Conservation (phyloP, 1,140 invertebrate genomes). For the Pseudoatta argentina region DNA sequence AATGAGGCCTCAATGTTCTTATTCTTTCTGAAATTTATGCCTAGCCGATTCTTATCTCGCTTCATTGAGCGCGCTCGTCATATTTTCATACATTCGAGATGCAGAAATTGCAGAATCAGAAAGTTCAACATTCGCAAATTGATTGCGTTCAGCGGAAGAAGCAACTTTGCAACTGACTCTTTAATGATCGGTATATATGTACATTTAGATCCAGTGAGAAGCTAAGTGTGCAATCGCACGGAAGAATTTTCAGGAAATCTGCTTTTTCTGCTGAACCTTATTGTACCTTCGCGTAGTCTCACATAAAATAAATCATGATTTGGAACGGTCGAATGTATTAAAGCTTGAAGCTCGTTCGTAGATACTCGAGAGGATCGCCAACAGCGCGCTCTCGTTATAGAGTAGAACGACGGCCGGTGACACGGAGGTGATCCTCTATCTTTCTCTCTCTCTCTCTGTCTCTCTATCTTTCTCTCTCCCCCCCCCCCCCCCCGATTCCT, state of each 20-base stretch:
- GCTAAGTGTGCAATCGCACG: too few relatives aligned
- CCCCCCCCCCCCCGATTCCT: neutral
- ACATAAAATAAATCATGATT: slow-evolving; percentile 5
- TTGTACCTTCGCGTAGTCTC: neutral
- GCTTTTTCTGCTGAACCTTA: too few relatives aligned
- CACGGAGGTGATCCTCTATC: neutral
- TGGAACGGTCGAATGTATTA: neutral
- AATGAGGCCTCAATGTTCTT: neutral
- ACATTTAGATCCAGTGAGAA: too few relatives aligned
- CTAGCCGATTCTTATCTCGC: neutral
- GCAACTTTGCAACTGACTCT: too few relatives aligned
- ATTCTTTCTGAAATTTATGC: neutral
- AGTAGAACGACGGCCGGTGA: slow-evolving; percentile 33
- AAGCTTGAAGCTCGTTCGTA: slow-evolving; percentile 24
- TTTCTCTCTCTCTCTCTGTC: neutral
- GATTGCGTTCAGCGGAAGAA: neutral
- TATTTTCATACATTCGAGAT: neutral
- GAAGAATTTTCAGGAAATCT: too few relatives aligned
- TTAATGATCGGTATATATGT: too few relatives aligned
- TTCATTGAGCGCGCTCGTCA: neutral
- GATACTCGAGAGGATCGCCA: slow-evolving; percentile 20
- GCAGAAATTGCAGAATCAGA: neutral
- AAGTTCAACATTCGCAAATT: slow-evolving; percentile 26
- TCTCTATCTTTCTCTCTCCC: neutral
- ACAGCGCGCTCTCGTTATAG: slow-evolving; percentile 38